A percentile compares a stretch with the other conserved stretches of the same genome.
Conservation (phyloP, 2,113 vertebrate genomes). For the Pelusios castaneus region DNA sequence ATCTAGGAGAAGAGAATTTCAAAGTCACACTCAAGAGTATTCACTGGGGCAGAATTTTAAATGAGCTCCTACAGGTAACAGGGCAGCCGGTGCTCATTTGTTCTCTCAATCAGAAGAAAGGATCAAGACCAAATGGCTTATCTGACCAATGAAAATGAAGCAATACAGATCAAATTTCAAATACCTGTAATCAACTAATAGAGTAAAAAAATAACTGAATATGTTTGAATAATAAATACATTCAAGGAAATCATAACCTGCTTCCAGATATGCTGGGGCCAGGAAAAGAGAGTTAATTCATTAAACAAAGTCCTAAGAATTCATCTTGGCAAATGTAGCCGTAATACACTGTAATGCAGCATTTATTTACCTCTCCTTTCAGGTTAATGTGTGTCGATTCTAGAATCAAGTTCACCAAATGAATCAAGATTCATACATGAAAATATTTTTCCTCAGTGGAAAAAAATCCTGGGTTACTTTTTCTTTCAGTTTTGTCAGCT, state of each 20-base stretch:
- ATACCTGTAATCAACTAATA: background rate
- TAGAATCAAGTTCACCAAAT: background rate
- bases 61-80: background rate
- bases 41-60: background rate
- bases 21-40: background rate
- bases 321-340: background rate
- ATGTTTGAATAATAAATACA: background rate
- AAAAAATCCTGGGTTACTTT: background rate
- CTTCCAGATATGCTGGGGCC: background rate
- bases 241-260: background rate
- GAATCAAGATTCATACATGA: background rate
- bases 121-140: background rate
- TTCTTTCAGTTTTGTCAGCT: background rate
- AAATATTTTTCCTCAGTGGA: background rate
- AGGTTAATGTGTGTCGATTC: background rate
- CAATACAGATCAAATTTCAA: background rate
- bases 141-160: background rate
- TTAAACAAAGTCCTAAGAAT: background rate
- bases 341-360: background rate
- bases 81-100: background rate
- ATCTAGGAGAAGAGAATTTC: background rate
- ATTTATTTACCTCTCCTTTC: background rate
- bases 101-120: background rate
- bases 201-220: background rate
- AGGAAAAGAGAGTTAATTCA: background rate